Percentiles rank a stretch among this genome's conserved stretches.
Conservation (phyloP, 1,140 invertebrate species). For the Bilobella aurantiaca region DNA sequence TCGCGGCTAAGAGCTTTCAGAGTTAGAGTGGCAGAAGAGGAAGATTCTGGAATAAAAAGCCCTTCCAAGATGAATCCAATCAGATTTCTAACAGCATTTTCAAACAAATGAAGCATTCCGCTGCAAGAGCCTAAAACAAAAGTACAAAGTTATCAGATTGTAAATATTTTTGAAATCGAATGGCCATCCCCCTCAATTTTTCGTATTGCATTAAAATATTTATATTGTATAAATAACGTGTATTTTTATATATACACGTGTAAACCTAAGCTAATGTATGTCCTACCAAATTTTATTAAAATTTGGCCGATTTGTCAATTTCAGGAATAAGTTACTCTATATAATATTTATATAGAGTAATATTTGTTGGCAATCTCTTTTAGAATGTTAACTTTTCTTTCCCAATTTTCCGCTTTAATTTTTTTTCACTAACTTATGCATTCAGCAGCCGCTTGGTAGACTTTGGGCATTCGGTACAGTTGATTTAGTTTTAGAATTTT, state of each 20-base stretch:
- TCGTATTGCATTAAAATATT: no score
- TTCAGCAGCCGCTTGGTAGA: constrained; percentile 32
- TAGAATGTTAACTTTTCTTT: background rate
- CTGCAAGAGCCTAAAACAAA: constrained; percentile 24
- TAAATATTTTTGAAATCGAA: no score
- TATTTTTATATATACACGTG: no score
- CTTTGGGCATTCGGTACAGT: constrained; percentile 16
- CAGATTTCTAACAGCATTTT: constrained; percentile 25
- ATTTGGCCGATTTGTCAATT: no score
- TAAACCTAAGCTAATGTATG: no score
- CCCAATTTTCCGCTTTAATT: no score
- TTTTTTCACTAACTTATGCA: constrained; percentile 31
- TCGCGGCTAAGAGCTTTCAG: constrained; percentile 31
- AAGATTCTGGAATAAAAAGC: constrained; percentile 23
- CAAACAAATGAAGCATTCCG: constrained; percentile 28
- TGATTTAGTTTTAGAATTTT: constrained; percentile 28
- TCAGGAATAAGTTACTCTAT: no score
- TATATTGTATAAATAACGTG: no score
- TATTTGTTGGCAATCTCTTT: background rate
- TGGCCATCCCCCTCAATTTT: no score
- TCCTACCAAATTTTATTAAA: no score
- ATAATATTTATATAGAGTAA: no score
- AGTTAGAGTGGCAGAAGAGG: constrained; percentile 25
- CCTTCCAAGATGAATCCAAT: constrained; percentile 31
- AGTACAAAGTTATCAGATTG: background rate